Conservation (phyloP, 1,140 invertebrate species). For the Plectus sambesii region DNA sequence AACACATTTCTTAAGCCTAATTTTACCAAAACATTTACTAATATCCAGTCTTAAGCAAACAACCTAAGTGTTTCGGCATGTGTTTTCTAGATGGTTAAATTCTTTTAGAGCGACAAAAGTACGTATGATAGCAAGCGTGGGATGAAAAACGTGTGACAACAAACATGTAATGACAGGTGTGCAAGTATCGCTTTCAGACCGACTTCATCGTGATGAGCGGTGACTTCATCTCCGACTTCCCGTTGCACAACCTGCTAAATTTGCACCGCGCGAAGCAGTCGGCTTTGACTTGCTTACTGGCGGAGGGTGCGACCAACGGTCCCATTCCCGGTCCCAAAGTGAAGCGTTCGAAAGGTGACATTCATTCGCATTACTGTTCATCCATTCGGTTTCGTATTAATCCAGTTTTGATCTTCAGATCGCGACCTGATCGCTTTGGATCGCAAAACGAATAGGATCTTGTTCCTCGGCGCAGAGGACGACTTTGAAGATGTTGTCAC, state of each 20-base stretch:
- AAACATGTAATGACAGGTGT: no score
- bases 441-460: constrained; percentile 1
- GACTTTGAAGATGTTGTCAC: constrained; percentile 10
- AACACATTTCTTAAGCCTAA: no score
- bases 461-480: constrained; percentile 10
- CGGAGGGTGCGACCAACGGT: constrained; percentile 7
- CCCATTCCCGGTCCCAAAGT: constrained; percentile 13
- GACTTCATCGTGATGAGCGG: constrained; percentile 12
- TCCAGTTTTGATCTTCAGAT: no score
- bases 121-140: no score
- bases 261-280: not conserved
- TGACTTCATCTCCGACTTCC: constrained; percentile 14
- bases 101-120: no score
- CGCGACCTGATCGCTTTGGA: constrained; percentile 14
- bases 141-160: no score
- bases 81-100: no score
- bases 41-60: no score
- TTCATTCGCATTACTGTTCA: not conserved
- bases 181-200: constrained; percentile 10
- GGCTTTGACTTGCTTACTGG: not conserved
- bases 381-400: no score
- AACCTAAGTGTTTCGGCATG: no score
- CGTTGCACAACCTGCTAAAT: constrained; percentile 1
- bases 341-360: constrained; percentile 12
- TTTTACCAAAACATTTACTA: no score